Conservation (phyloP, 2,888 invertebrate genomes). For the Drosophila affinis region DNA sequence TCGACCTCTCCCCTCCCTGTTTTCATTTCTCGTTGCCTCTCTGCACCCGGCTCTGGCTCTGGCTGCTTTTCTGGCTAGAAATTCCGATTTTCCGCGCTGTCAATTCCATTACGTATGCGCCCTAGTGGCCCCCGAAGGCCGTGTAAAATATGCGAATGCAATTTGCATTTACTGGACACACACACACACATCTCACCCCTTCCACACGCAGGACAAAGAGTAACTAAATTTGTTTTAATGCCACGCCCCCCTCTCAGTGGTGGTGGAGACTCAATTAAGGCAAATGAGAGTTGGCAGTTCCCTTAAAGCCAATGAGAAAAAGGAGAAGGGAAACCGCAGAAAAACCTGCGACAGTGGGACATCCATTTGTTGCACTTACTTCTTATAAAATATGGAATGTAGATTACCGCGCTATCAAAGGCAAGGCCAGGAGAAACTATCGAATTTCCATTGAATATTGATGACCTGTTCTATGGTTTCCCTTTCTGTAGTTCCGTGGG, state of each 20-base stretch:
- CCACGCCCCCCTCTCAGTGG: constrained; percentile 20
- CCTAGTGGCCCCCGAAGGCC: constrained; percentile 32
- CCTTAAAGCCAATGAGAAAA: constrained; percentile 18
- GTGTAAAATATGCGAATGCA: constrained; percentile 57
- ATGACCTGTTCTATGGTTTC: not conserved
- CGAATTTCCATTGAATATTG: not conserved
- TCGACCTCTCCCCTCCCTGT: not conserved
- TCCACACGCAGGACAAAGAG: constrained; percentile 13
- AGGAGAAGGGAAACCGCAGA: not conserved
- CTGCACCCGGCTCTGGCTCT: constrained; percentile 2
- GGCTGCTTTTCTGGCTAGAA: constrained; percentile 28
- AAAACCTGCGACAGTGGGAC: constrained; percentile 1
- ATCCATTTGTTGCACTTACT: not conserved
- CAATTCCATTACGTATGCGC: constrained; percentile 67
- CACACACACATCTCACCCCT: constrained; percentile 5
- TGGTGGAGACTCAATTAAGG: constrained; percentile 28
- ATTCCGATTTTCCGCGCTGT: constrained; percentile 69
- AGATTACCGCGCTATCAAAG: too few relatives aligned
- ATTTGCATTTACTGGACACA: constrained; percentile 58
- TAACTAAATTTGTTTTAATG: constrained; percentile 42
- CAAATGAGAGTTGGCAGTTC: constrained; percentile 27
- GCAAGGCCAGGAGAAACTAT: too few relatives aligned
- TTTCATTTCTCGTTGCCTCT: not conserved
- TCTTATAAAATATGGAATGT: too few relatives aligned
- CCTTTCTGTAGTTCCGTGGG: too few relatives aligned